These are phyloP conservation scores for Pterostichus madidus DNA, from an alignment of 2,888 invertebrate genomes.

Conservation along the genomic window DNA sequence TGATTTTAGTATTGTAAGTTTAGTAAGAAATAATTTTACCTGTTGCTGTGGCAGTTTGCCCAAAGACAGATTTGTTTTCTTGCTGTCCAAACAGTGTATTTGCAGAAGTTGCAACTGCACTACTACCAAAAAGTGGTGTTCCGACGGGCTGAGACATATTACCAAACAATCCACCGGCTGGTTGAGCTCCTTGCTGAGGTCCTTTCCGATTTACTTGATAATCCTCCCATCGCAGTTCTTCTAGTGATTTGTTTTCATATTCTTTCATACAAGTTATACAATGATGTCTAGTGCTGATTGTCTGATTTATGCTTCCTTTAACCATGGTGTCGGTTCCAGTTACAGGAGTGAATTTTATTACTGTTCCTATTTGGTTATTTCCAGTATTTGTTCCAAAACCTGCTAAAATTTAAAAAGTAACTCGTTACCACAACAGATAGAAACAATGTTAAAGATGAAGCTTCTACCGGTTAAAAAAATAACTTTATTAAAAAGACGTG, in stretches of 20 bases:
- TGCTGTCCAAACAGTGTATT: slow-evolving; percentile 73
- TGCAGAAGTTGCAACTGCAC: slow-evolving; percentile 38
- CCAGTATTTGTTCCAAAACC: slow-evolving; percentile 75
- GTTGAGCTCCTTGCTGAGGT: slow-evolving; percentile 76
- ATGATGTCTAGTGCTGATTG: slow-evolving; percentile 95
- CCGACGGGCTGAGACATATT: slow-evolving; percentile 72
- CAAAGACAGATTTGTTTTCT: slow-evolving; percentile 73
- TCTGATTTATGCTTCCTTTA: slow-evolving; percentile 91
- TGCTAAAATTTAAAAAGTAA: slow-evolving; percentile 71
- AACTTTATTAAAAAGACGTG: no score
- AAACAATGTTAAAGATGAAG: slow-evolving; percentile 67
- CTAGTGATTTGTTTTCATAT: slow-evolving; percentile 95
- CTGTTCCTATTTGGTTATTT: slow-evolving; percentile 82
- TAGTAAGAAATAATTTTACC: background rate
- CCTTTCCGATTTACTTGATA: slow-evolving; percentile 95
- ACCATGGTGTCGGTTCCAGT: slow-evolving; percentile 94
- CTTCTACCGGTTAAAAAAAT: no score
- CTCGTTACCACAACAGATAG: slow-evolving; percentile 64
- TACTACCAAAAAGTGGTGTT: slow-evolving; percentile 62
- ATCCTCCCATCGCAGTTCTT: slow-evolving; percentile 96
- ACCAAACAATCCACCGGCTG: slow-evolving; percentile 79
- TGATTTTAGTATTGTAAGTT: no score
- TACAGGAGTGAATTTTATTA: slow-evolving; percentile 91
- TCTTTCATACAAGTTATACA: slow-evolving; percentile 99
- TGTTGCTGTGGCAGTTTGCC: slow-evolving; percentile 68